Conservation (phyloP, 1,140 invertebrate genomes). For the Pygmarrhopalites habei region DNA sequence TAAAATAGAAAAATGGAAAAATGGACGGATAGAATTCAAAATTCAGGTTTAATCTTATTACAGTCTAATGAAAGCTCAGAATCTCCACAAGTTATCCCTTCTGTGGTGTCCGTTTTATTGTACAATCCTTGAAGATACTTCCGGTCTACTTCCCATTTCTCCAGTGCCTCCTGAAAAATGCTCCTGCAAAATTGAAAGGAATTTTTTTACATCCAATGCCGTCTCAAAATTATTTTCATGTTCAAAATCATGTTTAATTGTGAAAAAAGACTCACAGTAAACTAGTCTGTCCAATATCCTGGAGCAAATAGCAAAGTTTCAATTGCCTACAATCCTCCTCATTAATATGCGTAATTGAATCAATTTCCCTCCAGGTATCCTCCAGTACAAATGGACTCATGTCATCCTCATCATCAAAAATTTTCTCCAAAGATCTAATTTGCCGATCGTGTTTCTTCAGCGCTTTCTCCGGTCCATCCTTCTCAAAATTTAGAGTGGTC, state of each 20-base stretch:
- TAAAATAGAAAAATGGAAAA: too few relatives aligned
- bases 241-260: not conserved
- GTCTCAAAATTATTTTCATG: not conserved
- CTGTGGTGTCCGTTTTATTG: not conserved
- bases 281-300: slow-evolving; percentile 6
- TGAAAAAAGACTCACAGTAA: slow-evolving; percentile 22
- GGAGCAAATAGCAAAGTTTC: slow-evolving; percentile 17
- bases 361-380: slow-evolving; percentile 21
- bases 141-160: not conserved
- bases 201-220: not conserved
- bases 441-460: not conserved
- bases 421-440: not conserved
- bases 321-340: slow-evolving; percentile 10
- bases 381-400: not conserved
- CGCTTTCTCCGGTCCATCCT: not conserved
- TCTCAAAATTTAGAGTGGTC: slow-evolving; percentile 5
- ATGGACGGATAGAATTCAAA: too few relatives aligned
- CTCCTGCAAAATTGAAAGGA: slow-evolving; percentile 3
- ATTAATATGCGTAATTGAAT: slow-evolving; percentile 10
- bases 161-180: slow-evolving; percentile 17
- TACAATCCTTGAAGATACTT: slow-evolving; percentile 1
- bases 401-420: not conserved
- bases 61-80: too few relatives aligned
- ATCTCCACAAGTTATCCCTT: not conserved
- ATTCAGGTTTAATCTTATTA: too few relatives aligned